phyloP scores from a whole-genome alignment of 1,140 invertebrate genomes.

The Lineus longissimus region DNA sequence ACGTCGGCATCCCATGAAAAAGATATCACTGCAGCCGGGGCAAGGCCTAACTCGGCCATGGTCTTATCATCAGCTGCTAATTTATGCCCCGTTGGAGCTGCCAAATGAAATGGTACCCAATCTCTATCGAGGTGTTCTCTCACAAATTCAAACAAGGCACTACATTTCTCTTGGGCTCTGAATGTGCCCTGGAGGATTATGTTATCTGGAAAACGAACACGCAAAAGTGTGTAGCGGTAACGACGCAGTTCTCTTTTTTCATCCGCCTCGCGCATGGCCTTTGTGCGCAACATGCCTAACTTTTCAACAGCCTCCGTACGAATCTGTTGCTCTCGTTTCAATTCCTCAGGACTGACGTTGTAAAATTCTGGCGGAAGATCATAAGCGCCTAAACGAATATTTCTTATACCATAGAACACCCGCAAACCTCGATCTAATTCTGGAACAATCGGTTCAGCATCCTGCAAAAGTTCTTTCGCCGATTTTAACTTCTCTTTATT shows the following conservation, averaged over 20 bases:
- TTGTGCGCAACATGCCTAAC: conserved; percentile 78
- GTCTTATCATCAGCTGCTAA: conserved; percentile 36
- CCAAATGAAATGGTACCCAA: conserved; percentile 49
- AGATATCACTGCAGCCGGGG: conserved; percentile 48
- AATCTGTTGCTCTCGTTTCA: conserved; percentile 77
- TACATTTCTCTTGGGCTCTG: conserved; percentile 40
- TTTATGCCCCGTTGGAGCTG: conserved; percentile 32
- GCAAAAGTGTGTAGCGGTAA: conserved; percentile 79
- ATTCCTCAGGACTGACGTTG: conserved; percentile 70
- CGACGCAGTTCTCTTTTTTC: conserved; percentile 71
- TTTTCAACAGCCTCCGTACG: conserved; percentile 69
- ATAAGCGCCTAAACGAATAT: conserved; percentile 26
- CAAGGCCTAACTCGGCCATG: conserved; percentile 46
- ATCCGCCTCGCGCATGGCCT: conserved; percentile 87
- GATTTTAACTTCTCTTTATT: conserved; percentile 57
- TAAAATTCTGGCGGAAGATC: conserved; percentile 82
- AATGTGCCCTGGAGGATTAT: conserved; percentile 49
- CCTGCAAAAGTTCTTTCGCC: conserved; percentile 70
- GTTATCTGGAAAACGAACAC: conserved; percentile 79
- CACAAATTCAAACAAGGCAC: conserved; percentile 35
- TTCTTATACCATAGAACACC: conserved; percentile 62
- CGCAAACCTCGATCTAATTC: conserved; percentile 79
- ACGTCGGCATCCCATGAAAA: conserved; percentile 44
- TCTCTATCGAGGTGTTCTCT: conserved; percentile 40
- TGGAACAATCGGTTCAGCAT: conserved; percentile 75